Percentiles rank a stretch among this genome's conserved stretches.
phyloP scores from a whole-genome alignment of 1,140 invertebrate species.

The Drosophila gunungcola region DNA sequence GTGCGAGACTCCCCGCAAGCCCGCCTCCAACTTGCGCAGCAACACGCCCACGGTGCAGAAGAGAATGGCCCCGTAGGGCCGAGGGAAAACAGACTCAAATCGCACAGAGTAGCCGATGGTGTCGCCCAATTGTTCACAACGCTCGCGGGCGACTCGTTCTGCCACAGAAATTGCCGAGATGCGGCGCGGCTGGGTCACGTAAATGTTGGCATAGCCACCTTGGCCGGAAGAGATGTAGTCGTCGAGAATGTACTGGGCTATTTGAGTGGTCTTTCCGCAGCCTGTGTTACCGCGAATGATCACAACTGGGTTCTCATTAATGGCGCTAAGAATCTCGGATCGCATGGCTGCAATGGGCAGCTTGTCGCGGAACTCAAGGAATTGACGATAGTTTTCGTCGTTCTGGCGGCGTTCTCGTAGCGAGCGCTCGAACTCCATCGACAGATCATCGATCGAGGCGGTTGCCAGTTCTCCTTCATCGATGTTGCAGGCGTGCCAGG shows the following conservation, averaged over 20 bases:
- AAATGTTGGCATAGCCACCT: constrained; percentile 93
- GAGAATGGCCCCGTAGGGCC: constrained; percentile 96
- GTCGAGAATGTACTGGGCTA: constrained; percentile 98
- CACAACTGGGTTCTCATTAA: constrained; percentile 94
- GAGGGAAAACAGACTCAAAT: constrained; percentile 94
- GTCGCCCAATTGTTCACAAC: constrained; percentile 93
- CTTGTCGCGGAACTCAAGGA: constrained; percentile 87
- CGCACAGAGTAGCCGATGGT: constrained; percentile 96
- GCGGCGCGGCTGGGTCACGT: constrained; percentile 96
- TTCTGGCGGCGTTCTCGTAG: constrained; percentile 86
- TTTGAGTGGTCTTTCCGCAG: constrained; percentile 95
- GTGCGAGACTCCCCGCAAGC: constrained; percentile 94
- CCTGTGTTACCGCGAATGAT: constrained; percentile 97
- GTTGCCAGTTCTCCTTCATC: constrained; percentile 95
- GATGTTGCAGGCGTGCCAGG: constrained; percentile 97
- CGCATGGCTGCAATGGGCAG: constrained; percentile 92
- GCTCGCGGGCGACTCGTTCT: constrained; percentile 94
- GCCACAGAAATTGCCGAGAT: constrained; percentile 98
- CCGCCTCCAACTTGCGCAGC: constrained; percentile 94
- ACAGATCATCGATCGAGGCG: constrained; percentile 92
- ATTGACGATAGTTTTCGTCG: constrained; percentile 65
- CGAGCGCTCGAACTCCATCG: constrained; percentile 89
- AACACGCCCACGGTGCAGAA: constrained; percentile 98
- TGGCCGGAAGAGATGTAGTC: constrained; percentile 95
- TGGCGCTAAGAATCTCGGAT: constrained; percentile 91